A percentile compares a stretch with the other conserved stretches of the same genome.
Conservation (phyloP, 2,888 invertebrate genomes). For the Oligia latruncula region DNA sequence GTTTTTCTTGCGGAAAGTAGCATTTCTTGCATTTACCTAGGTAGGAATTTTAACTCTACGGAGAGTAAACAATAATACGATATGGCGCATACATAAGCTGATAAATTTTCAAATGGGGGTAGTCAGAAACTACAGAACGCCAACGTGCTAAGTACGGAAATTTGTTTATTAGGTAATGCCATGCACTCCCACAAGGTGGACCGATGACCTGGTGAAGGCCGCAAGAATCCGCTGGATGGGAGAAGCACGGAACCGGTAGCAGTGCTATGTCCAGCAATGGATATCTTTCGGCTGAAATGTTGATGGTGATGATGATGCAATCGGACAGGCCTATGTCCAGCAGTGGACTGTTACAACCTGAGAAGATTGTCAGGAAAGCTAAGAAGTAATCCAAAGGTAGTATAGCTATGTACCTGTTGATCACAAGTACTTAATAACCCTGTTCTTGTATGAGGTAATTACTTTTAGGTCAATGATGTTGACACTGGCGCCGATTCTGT, state of each 20-base stretch:
- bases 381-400: neutral
- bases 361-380: neutral
- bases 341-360: neutral
- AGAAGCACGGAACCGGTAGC: neutral
- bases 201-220: neutral
- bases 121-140: neutral
- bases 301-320: neutral
- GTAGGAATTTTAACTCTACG: neutral
- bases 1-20: neutral
- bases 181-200: neutral
- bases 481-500: too few species aligned
- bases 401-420: neutral
- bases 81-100: neutral
- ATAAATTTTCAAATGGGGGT: neutral
- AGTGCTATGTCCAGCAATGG: neutral
- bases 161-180: neutral
- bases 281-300: neutral
- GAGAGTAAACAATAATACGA: neutral
- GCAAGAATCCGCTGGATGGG: neutral
- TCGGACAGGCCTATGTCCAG: too few species aligned
- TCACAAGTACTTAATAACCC: constrained; percentile 18
- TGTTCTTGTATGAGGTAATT: constrained; percentile 36
- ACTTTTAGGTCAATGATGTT: constrained; percentile 42
- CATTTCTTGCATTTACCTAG: neutral
- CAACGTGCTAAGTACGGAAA: neutral